Percentiles rank a stretch among this genome's conserved stretches.
Evolutionary conservation across 1,140 invertebrate species (phyloP).

Genomic region (Pararge aegeria): DNA sequence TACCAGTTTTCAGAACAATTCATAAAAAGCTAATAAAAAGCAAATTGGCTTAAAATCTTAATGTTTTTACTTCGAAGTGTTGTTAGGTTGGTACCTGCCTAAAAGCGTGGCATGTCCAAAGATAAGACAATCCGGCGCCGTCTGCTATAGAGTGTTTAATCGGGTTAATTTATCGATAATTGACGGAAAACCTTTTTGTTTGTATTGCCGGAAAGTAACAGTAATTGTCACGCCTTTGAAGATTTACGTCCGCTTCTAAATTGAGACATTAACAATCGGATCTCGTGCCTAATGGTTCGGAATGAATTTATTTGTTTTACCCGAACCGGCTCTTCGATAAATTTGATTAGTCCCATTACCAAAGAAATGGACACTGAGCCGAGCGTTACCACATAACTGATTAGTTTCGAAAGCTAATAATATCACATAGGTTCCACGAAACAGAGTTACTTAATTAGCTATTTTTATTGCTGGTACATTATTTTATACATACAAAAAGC

Average conservation of each 20-base stretch:
- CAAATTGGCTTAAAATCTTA: slow-evolving; percentile 69
- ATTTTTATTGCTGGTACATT: slow-evolving; percentile 22
- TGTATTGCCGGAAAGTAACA: slow-evolving; percentile 78
- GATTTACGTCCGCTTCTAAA: slow-evolving; percentile 79
- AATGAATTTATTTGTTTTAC: slow-evolving; percentile 79
- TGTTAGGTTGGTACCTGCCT: slow-evolving; percentile 70
- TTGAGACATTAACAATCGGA: slow-evolving; percentile 79
- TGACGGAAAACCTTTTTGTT: slow-evolving; percentile 79
- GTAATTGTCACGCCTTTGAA: slow-evolving; percentile 80
- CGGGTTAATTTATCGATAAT: slow-evolving; percentile 80
- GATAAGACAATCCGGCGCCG: slow-evolving; percentile 74
- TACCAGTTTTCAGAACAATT: neutral
- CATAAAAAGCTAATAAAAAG: slow-evolving; percentile 54
- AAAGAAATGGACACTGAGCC: slow-evolving; percentile 36
- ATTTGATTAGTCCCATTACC: slow-evolving; percentile 56
- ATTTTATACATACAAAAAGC: slow-evolving; percentile 20
- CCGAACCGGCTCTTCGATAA: slow-evolving; percentile 62
- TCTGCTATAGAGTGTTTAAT: slow-evolving; percentile 73
- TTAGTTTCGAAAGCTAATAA: slow-evolving; percentile 25
- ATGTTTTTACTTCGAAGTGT: slow-evolving; percentile 57
- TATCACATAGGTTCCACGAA: slow-evolving; percentile 16
- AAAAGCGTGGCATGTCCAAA: slow-evolving; percentile 76
- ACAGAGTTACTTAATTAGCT: slow-evolving; percentile 16
- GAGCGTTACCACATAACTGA: slow-evolving; percentile 35
- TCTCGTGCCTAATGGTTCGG: slow-evolving; percentile 78